phyloP scores from a whole-genome alignment of 2,797 vertebrate species.

The Natrix natrix region DNA sequence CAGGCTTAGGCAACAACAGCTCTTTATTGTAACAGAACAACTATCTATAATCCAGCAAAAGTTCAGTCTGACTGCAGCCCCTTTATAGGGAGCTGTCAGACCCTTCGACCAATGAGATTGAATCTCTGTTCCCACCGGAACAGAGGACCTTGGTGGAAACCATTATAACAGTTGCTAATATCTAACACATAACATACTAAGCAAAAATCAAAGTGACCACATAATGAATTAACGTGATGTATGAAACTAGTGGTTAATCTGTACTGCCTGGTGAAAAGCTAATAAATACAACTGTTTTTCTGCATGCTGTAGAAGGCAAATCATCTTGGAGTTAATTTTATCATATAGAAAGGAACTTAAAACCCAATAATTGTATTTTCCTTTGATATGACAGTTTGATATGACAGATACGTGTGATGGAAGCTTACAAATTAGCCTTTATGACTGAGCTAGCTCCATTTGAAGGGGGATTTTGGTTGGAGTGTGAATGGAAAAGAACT shows the following conservation, averaged over 20 bases:
- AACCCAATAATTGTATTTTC: not conserved
- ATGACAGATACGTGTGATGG: too few relatives aligned
- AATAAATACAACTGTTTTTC: not conserved
- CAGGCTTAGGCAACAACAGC: too few relatives aligned
- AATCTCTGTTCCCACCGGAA: too few relatives aligned
- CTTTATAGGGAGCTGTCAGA: too few relatives aligned
- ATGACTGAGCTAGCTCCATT: too few relatives aligned
- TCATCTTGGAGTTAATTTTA: not conserved
- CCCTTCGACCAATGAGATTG: too few relatives aligned
- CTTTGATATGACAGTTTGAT: not conserved
- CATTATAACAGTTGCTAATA: too few relatives aligned
- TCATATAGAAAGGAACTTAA: not conserved
- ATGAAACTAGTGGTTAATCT: not conserved
- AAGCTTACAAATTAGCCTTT: too few relatives aligned
- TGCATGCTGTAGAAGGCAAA: not conserved
- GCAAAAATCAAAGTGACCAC: not conserved
- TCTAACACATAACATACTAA: not conserved
- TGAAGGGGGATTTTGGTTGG: not conserved
- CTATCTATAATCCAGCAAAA: too few relatives aligned
- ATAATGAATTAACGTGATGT: not conserved
- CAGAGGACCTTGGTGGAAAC: too few relatives aligned
- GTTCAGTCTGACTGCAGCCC: too few relatives aligned
- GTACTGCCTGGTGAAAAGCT: not conserved
- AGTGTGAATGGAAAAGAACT: not conserved
- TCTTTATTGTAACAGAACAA: too few relatives aligned